Conservation (phyloP, 92 coral and sea anemone genomes). For the Phenganax stokvisi region DNA sequence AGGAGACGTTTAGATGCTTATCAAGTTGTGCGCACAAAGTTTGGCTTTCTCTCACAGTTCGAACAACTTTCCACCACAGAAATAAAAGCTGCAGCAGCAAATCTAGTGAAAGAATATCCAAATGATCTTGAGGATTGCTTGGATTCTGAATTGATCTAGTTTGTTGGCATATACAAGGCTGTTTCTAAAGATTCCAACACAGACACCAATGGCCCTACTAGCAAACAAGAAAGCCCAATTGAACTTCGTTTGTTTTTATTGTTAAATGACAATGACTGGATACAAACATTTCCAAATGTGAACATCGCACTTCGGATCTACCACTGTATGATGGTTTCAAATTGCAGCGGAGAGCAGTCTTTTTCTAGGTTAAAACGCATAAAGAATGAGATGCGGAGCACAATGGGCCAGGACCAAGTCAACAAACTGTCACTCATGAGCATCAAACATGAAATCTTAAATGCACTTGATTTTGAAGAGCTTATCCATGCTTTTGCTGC, state of each 20-base stretch:
- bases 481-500: no score
- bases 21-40: constrained; percentile 9
- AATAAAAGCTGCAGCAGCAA: constrained; percentile 19
- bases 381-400: no score
- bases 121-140: neutral
- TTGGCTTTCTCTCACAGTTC: constrained; percentile 22
- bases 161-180: constrained; percentile 14
- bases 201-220: neutral
- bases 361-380: no score
- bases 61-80: neutral
- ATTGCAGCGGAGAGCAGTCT: no score
- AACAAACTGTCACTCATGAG: no score
- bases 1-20: constrained; percentile 15
- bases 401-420: no score
- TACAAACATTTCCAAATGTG: constrained; percentile 1
- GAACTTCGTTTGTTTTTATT: constrained; percentile 16
- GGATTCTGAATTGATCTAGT: neutral
- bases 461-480: no score
- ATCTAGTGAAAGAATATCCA: constrained; percentile 26
- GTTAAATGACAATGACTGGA: constrained; percentile 13
- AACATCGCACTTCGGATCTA: constrained; percentile 5
- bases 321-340: no score
- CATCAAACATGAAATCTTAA: no score
- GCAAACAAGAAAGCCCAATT: constrained; percentile 9
- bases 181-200: constrained; percentile 9